These are phyloP conservation scores for Mohoua ochrocephala DNA, from an alignment of 2,113 vertebrate genomes.

Conservation along the genomic window DNA sequence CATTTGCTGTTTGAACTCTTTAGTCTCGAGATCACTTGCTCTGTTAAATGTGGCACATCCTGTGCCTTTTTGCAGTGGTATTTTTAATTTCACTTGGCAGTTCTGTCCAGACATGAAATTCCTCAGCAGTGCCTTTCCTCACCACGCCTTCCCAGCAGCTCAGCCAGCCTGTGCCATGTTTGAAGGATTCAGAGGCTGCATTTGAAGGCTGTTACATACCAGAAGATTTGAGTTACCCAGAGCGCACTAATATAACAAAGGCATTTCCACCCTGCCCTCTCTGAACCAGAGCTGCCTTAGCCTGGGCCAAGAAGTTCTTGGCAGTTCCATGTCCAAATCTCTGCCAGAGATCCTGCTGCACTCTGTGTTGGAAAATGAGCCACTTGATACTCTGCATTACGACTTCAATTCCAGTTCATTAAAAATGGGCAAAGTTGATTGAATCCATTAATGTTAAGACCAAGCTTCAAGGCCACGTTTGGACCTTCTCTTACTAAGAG, in stretches of 20 bases:
- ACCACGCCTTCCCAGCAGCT: not conserved
- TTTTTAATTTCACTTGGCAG: not conserved
- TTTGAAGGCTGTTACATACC: not conserved
- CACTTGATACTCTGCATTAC: not conserved
- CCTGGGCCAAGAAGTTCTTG: constrained; percentile 12
- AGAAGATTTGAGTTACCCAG: not conserved
- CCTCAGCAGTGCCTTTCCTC: not conserved
- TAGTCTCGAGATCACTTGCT: not conserved
- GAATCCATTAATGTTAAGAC: not conserved
- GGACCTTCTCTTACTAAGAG: not conserved
- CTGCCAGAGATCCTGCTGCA: not conserved
- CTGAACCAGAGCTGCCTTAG: not conserved
- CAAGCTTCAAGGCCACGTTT: not conserved
- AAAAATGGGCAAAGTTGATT: not conserved
- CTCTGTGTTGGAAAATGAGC: not conserved
- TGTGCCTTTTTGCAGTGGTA: not conserved
- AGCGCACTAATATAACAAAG: not conserved
- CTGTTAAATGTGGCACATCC: not conserved
- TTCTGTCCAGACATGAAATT: not conserved
- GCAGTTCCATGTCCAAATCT: not conserved
- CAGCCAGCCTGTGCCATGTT: not conserved
- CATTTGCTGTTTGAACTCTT: not conserved
- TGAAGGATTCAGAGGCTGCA: not conserved
- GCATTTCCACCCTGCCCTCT: not conserved
- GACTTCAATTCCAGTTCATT: not conserved